These are phyloP conservation scores for Drosophila virilis DNA, from an alignment of 1,140 invertebrate genomes.

Conservation along the genomic window DNA sequence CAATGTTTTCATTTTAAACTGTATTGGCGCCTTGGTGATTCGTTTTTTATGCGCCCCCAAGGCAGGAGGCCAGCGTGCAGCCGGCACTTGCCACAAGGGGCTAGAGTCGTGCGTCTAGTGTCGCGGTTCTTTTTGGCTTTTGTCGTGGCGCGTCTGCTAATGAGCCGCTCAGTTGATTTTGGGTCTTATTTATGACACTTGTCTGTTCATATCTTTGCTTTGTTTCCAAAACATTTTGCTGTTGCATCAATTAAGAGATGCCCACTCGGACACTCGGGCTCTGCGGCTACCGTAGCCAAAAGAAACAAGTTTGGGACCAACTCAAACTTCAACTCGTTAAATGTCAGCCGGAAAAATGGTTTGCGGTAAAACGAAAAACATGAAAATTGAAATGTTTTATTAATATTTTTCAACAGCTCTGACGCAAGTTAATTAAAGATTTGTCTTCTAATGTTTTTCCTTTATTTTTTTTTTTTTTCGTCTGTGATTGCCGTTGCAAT, in stretches of 20 bases:
- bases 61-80: slow-evolving; percentile 25
- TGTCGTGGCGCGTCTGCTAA: slow-evolving; percentile 41
- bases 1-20: slow-evolving; percentile 41
- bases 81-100: slow-evolving; percentile 8
- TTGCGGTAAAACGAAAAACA: slow-evolving; percentile 35
- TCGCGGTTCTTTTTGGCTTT: slow-evolving; percentile 10
- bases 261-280: slow-evolving; percentile 2
- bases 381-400: slow-evolving; percentile 80
- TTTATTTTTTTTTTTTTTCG: slow-evolving; percentile 9
- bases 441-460: slow-evolving; percentile 21
- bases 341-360: slow-evolving; percentile 37
- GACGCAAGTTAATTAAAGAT: slow-evolving; percentile 75
- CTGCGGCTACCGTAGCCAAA: slow-evolving; percentile 4
- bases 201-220: slow-evolving; percentile 60
- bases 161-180: slow-evolving; percentile 60
- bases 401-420: slow-evolving; percentile 75
- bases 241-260: slow-evolving; percentile 67
- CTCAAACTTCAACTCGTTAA: slow-evolving; percentile 38
- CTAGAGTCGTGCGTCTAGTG: slow-evolving; percentile 9
- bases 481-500: slow-evolving; percentile 41
- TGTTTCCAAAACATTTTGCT: slow-evolving; percentile 77
- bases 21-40: slow-evolving; percentile 23
- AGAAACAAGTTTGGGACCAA: slow-evolving; percentile 55
- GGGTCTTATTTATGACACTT: slow-evolving; percentile 63
- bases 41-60: slow-evolving; percentile 23